A percentile compares a stretch with the other conserved stretches of the same genome.
Conservation (phyloP, 2,797 vertebrate genomes). For the Phalanger gymnotis region DNA sequence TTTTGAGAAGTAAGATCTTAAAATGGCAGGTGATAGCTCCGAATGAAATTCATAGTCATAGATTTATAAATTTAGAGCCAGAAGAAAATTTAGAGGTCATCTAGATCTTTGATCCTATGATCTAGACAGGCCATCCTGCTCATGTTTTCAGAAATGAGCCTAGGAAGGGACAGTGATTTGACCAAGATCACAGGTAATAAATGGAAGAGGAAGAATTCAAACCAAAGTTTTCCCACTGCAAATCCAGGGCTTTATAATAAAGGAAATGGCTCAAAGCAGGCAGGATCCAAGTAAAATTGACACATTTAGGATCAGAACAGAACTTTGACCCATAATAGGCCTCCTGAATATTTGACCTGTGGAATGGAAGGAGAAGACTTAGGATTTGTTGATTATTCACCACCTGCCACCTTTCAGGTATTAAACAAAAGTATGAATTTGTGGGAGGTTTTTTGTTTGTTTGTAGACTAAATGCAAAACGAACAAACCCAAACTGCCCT, state of each 20-base stretch:
- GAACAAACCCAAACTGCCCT: background rate
- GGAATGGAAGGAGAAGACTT: background rate
- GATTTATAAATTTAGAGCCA: background rate
- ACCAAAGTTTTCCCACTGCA: background rate
- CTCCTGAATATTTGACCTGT: background rate
- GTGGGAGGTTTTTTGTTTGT: background rate
- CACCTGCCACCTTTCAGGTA: background rate
- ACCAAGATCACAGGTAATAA: background rate
- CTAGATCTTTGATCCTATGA: background rate
- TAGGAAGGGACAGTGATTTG: background rate
- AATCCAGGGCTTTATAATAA: background rate
- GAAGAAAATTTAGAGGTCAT: background rate
- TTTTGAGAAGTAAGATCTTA: background rate
- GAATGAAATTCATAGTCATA: background rate
- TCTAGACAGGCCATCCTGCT: too few species aligned
- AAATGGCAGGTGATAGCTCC: background rate
- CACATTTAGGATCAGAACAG: background rate
- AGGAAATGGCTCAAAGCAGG: background rate
- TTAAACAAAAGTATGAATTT: background rate
- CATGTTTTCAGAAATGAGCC: too few species aligned
- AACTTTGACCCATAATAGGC: background rate
- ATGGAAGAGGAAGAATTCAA: background rate
- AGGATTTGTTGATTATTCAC: background rate
- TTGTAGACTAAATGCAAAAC: background rate
- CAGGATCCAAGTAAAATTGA: background rate